These are phyloP conservation scores for Ornithoptera priamus DNA, from an alignment of 2,888 invertebrate genomes.

Conservation along the genomic window DNA sequence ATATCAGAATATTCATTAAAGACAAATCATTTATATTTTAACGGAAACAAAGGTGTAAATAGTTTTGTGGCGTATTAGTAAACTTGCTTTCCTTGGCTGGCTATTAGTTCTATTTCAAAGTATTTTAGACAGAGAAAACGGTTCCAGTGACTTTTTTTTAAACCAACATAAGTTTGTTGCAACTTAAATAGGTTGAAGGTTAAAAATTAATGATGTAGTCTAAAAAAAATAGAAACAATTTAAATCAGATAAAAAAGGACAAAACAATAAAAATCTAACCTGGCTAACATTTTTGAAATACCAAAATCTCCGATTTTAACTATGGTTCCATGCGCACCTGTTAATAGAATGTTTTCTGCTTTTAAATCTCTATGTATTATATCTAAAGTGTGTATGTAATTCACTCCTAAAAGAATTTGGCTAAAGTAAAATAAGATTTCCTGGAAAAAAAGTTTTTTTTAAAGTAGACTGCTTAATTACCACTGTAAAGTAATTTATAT, in stretches of 20 bases:
- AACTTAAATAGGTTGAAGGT: too few relatives aligned
- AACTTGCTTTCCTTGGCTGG: too few relatives aligned
- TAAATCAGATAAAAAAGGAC: background rate
- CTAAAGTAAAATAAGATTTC: conserved; percentile 84
- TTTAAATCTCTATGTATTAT: conserved; percentile 92
- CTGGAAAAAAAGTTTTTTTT: conserved; percentile 65
- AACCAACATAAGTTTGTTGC: too few relatives aligned
- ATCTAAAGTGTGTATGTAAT: conserved; percentile 88
- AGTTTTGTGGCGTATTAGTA: too few relatives aligned
- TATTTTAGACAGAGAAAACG: too few relatives aligned
- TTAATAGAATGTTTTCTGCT: conserved; percentile 90
- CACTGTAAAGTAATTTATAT: background rate
- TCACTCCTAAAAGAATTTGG: conserved; percentile 87
- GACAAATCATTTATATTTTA: too few relatives aligned
- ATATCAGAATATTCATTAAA: too few relatives aligned
- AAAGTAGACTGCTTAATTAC: background rate
- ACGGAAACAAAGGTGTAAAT: too few relatives aligned
- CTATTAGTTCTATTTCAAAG: too few relatives aligned
- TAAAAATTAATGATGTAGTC: too few relatives aligned
- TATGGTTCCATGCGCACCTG: conserved; percentile 83
- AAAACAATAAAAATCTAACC: conserved; percentile 55
- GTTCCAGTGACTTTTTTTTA: too few relatives aligned
- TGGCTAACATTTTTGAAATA: conserved; percentile 86
- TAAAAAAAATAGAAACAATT: too few relatives aligned
- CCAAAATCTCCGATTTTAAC: conserved; percentile 93